Conservation (phyloP, 2,888 invertebrate species). For the Colletes collaris region DNA sequence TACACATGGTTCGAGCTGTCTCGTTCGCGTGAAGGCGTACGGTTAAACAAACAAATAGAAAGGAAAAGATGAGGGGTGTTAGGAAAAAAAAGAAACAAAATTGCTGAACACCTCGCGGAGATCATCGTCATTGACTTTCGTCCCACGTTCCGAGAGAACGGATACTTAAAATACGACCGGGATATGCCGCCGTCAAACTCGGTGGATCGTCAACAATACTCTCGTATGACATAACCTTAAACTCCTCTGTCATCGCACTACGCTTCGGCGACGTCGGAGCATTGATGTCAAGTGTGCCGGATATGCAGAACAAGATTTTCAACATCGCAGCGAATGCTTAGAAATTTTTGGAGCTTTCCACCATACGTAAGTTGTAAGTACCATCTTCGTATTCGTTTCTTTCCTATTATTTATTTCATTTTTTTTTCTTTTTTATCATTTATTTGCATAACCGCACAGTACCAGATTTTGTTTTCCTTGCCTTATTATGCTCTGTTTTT, state of each 20-base stretch:
- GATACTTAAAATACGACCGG: too few species aligned
- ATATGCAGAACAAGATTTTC: constrained; percentile 50
- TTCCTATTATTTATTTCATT: background rate
- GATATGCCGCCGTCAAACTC: constrained; percentile 12
- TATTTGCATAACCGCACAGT: background rate
- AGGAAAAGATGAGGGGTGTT: constrained; percentile 63
- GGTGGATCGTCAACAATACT: constrained; percentile 26
- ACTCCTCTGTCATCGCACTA: constrained; percentile 10
- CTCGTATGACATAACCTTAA: constrained; percentile 51
- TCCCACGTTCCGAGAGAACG: background rate
- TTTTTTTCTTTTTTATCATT: background rate
- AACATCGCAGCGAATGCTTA: constrained; percentile 36
- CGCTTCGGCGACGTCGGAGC: constrained; percentile 8
- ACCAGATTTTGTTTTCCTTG: background rate
- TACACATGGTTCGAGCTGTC: constrained; percentile 46
- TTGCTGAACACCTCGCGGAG: constrained; percentile 16
- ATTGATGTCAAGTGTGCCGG: constrained; percentile 39
- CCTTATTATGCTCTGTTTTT: background rate
- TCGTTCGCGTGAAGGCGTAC: constrained; percentile 21
- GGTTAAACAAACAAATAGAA: constrained; percentile 52
- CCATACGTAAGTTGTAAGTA: constrained; percentile 59
- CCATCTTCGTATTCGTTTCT: background rate
- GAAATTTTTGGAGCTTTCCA: constrained; percentile 30
- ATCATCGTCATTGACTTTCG: constrained; percentile 7
- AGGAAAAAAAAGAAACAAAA: constrained; percentile 62